Evolutionary conservation across 2,113 vertebrate genomes (phyloP), one percentile per base, ranked within the genome.

Genomic region (Apteryx owenii): DNA sequence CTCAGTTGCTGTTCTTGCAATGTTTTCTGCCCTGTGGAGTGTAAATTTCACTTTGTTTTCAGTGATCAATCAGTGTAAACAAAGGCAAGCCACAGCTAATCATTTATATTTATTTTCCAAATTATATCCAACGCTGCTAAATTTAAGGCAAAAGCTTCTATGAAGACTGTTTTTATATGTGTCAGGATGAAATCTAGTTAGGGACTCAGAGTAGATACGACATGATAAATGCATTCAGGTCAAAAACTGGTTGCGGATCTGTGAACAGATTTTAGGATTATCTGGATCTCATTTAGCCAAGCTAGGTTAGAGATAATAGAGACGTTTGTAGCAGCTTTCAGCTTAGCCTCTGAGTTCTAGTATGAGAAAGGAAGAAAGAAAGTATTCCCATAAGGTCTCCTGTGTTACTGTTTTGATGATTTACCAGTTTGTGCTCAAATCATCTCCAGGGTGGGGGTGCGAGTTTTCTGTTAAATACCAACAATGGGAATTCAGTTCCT

Each of bases 271-370:
- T 88, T 89, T 77, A n/a, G 50, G 62, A 28, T 62, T 83, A 89
- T 85, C 44, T 77, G 60, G 7, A 48, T 77, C 40, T 72, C 33
- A 69, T 95, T 89, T 53, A 71, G 53, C 36, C 54, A 61, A 73
- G 29, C 7, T 29, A 40, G 16, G 15, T 56, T 84, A 65, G 53
- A 68, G 19, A 68, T 9, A 66, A 69, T 84, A 65, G 60, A 72
- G 81, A 87, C 50, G 70, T 88, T 90, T 95, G 51, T 69, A 87
- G 42, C 46, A 91, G 36, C 58, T 95, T 96, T 93, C 96, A 95
- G 31, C 65, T 31, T 60, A 68, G 69, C 22, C 56, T 82, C 75
- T 48, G 73, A 85, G 92, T 97, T 97, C 91, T 61, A 71, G 21
- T 76, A 76, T 94, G 90, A 96, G 89, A 89, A 95, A 92, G 33